Conservation (phyloP, 2,113 vertebrate genomes). For the Laterallus jamaicensis region DNA sequence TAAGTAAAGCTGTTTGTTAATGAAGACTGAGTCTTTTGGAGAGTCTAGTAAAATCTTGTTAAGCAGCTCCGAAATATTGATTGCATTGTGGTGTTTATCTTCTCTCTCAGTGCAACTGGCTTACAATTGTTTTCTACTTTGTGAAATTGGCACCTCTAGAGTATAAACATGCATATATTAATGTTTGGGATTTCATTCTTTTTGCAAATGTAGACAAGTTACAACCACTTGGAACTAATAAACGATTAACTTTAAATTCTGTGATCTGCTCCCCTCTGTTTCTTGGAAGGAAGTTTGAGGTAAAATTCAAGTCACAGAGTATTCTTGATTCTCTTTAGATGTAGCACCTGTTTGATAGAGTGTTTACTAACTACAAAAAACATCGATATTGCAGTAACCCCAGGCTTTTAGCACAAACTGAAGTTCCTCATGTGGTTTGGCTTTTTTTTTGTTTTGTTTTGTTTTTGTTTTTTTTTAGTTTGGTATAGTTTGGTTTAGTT, state of each 20-base stretch:
- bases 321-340: background rate
- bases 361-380: background rate
- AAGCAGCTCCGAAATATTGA: background rate
- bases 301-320: background rate
- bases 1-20: background rate
- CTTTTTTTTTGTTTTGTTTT: too few relatives aligned
- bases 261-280: background rate
- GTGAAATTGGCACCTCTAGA: background rate
- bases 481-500: background rate
- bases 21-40: background rate
- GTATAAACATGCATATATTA: background rate
- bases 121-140: background rate
- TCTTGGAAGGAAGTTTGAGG: background rate
- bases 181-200: background rate
- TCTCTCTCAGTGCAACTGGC: background rate
- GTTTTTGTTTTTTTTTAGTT: too few relatives aligned
- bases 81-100: background rate
- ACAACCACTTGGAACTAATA: background rate
- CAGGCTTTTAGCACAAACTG: background rate
- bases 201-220: background rate
- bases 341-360: background rate
- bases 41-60: background rate
- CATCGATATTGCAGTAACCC: background rate
- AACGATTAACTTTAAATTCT: background rate
- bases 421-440: background rate